Percentiles rank a stretch among this genome's conserved stretches.
Conservation (phyloP, 2,888 invertebrate genomes). For the Ochropleura leucogaster region DNA sequence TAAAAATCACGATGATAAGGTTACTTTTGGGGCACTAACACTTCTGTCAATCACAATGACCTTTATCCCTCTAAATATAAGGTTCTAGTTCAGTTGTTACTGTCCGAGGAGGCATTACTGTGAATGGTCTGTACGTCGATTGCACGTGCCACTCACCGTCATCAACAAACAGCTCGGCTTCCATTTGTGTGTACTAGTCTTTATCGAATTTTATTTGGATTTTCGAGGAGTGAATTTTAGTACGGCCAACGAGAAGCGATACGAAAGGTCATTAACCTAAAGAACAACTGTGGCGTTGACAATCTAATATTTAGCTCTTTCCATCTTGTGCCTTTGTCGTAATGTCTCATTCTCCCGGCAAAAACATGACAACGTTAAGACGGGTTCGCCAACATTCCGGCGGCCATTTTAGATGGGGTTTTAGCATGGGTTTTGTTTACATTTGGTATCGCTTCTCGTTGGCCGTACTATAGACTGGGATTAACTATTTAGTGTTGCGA, state of each 20-base stretch:
- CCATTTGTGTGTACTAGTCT: conserved; percentile 27
- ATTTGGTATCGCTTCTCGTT: no score
- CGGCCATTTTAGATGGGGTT: no score
- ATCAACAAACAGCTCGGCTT: conserved; percentile 18
- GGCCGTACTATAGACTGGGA: no score
- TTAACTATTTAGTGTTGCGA: not conserved
- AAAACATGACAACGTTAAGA: no score
- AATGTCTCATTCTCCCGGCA: no score
- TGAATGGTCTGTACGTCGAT: conserved; percentile 4
- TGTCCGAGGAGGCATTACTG: not conserved
- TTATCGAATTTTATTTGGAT: conserved; percentile 31
- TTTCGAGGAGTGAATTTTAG: conserved; percentile 15
- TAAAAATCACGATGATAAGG: not conserved
- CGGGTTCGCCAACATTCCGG: no score
- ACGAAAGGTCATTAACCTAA: no score
- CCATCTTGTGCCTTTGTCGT: no score
- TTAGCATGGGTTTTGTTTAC: no score
- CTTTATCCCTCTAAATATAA: not conserved
- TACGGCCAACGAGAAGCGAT: no score
- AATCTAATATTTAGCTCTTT: no score
- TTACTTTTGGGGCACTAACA: not conserved
- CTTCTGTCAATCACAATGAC: not conserved
- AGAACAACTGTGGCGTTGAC: no score
- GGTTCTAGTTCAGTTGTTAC: not conserved
- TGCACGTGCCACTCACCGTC: conserved; percentile 32